Base-by-base conservation (phyloP, 2,113 vertebrate species). In the Anarhynchus alexandrinus region DNA sequence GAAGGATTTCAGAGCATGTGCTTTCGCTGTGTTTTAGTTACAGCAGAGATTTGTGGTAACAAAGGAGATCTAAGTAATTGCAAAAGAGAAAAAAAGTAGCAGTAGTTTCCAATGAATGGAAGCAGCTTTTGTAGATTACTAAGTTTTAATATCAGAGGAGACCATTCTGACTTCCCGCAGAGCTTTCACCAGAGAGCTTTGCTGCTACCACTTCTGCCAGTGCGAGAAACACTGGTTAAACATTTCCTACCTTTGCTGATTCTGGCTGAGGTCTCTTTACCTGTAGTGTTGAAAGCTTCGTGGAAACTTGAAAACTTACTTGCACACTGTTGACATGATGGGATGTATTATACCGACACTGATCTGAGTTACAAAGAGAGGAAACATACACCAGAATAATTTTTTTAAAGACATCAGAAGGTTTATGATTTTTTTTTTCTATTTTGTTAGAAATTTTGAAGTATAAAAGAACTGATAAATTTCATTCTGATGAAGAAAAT, bases 11-110 rank as follows among this genome's bases (percentile, higher is more conserved):
- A 71, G 81, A 94, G 91, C 65, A 18, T 27, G 78, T 93, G 89
- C 83, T 89, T 95, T 77, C 83, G 51, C 66, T 90, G 29, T 85
- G 79, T 64, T 94, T 93, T 90, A 94, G 74, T 91, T 88, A 90
- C 74, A 83, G 82, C 87, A 74, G 58, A 97, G 84, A 70, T 69
- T 82, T 78, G 66, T 83, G 59, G 20, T 83, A 90, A 93, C 86
- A 94, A 90, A 89, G 66, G 70, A 96, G 70, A 86, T 80, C 52
- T 47, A 77, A 76, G 74, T 58, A 51, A 80, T 40, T 76, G 64
- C 64, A 73, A 91, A 79, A 62, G 20, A n/a, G 21, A 19, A 65
- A 51, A 55, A 64, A 86, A 29, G 26, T 36, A 79, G 83, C 81
- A 62, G 74, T 77, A 16, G 15, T 73, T 93, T 88, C 52, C 78